These are phyloP conservation scores for Panthera tigris DNA, from an alignment of 2,113 vertebrate genomes.

Conservation along the genomic window DNA sequence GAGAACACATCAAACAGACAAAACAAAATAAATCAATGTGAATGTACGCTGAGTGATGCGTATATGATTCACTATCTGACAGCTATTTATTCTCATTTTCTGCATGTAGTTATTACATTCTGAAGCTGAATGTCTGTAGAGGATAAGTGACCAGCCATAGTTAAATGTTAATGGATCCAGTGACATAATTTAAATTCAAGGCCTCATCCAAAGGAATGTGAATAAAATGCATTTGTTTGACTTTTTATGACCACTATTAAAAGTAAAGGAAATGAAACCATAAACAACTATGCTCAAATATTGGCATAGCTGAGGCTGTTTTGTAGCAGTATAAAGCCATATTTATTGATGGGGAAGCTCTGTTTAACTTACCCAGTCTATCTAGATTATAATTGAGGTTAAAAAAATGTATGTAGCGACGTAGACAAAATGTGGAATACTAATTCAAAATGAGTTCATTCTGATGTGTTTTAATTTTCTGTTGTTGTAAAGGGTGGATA, in stretches of 20 bases:
- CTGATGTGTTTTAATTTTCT: conserved; percentile 36
- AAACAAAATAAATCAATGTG: not conserved
- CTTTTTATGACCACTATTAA: conserved; percentile 57
- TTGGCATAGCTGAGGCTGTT: not conserved
- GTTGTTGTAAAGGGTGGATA: not conserved
- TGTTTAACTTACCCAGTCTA: not conserved
- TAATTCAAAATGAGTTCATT: conserved; percentile 14
- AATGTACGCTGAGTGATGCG: not conserved
- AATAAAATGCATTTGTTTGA: conserved; percentile 48
- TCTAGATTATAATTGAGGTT: not conserved
- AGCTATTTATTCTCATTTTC: not conserved
- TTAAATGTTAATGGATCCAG: conserved; percentile 39
- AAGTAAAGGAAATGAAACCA: conserved; percentile 59
- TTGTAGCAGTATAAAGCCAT: not conserved
- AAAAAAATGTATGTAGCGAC: not conserved
- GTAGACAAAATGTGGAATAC: not conserved
- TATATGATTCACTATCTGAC: not conserved
- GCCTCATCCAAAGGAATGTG: conserved; percentile 19
- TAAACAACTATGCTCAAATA: conserved; percentile 31
- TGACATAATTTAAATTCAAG: conserved; percentile 47
- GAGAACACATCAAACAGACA: not conserved
- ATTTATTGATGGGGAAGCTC: not conserved
- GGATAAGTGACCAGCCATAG: not conserved
- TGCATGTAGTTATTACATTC: not conserved
- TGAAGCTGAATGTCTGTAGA: conserved; percentile 37